phyloP scores from a whole-genome alignment of 2,113 vertebrate species.

The Halichoerus grypus region DNA sequence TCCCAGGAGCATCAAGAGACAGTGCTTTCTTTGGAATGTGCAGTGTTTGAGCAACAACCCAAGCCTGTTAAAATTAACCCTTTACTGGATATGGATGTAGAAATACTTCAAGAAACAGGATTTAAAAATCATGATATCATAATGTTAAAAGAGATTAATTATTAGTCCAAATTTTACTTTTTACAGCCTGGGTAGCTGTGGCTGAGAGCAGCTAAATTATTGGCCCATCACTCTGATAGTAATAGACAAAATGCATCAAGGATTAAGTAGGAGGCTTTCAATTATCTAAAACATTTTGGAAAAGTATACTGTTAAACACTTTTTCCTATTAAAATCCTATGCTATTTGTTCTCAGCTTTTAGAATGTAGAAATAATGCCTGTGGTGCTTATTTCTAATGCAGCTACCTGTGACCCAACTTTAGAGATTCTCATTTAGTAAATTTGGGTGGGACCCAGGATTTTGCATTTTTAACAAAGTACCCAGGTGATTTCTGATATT shows the following conservation, averaged over 20 bases:
- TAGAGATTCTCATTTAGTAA: background rate
- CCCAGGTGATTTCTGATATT: background rate
- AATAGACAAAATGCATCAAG: background rate
- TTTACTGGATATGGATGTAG: background rate
- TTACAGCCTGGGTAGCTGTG: background rate
- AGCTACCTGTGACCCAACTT: background rate
- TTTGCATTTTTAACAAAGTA: slow-evolving; percentile 14
- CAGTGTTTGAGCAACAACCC: background rate
- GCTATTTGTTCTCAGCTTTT: background rate
- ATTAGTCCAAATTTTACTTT: background rate
- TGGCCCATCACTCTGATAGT: background rate
- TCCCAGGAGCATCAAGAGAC: background rate
- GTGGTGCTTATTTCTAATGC: background rate
- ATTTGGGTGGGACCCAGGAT: background rate
- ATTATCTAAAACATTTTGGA: background rate
- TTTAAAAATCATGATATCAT: background rate
- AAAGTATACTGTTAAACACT: background rate
- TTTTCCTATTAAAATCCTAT: background rate
- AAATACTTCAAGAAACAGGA: background rate
- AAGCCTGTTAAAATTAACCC: background rate
- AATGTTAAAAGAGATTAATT: background rate
- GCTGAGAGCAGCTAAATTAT: background rate
- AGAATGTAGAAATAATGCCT: background rate
- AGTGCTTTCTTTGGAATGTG: background rate
- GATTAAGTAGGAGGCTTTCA: background rate